Conservation (phyloP, 1,140 invertebrate species). For the Tribolium madens region DNA sequence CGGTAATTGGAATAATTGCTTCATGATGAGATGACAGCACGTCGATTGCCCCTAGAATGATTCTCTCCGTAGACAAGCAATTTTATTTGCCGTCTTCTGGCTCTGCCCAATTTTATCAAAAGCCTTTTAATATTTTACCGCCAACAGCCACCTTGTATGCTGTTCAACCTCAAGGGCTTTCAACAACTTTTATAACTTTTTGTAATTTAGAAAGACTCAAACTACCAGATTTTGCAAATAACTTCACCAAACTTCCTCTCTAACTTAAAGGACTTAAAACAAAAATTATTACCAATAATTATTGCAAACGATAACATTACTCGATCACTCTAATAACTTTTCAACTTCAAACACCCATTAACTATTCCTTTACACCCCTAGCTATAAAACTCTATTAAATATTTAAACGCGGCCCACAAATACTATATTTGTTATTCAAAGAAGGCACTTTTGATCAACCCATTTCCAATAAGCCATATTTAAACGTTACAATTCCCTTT, state of each 20-base stretch:
- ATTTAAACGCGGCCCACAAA: too few species aligned
- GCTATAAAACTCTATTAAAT: not conserved
- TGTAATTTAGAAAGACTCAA: slow-evolving; percentile 39
- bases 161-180: slow-evolving; percentile 45
- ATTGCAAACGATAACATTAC: slow-evolving; percentile 3
- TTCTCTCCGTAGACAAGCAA: slow-evolving; percentile 52
- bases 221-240: slow-evolving; percentile 37
- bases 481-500: not conserved
- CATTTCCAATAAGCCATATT: not conserved
- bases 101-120: slow-evolving; percentile 57
- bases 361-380: not conserved
- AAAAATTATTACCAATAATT: slow-evolving; percentile 39
- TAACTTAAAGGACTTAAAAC: not conserved
- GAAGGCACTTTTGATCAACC: not conserved
- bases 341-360: not conserved
- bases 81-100: slow-evolving; percentile 50
- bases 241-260: slow-evolving; percentile 20
- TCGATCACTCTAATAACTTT: too few species aligned
- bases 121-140: slow-evolving; percentile 59
- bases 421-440: too few species aligned
- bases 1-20: slow-evolving; percentile 55
- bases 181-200: slow-evolving; percentile 47
- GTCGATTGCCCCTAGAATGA: slow-evolving; percentile 46
- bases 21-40: slow-evolving; percentile 51
- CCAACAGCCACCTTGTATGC: slow-evolving; percentile 42